A percentile compares a stretch with the other conserved stretches of the same genome.
Conservation (phyloP, 2,113 vertebrate species). For the Myiozetetes cayanensis region DNA sequence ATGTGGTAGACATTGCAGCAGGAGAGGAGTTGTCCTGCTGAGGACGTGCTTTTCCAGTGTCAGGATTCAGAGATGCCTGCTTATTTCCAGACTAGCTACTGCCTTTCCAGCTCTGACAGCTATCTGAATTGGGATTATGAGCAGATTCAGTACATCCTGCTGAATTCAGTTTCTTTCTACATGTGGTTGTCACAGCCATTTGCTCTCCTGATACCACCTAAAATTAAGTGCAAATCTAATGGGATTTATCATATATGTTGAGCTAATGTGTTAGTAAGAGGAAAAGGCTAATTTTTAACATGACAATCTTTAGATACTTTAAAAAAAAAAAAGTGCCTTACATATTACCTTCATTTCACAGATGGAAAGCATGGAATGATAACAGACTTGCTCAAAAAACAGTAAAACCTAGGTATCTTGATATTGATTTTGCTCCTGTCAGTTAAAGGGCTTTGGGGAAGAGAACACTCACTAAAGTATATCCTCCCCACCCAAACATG, state of each 20-base stretch:
- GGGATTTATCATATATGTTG: not conserved
- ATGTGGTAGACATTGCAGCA: not conserved
- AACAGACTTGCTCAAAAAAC: not conserved
- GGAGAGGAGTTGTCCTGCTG: not conserved
- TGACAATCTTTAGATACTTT: not conserved
- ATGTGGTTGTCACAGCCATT: not conserved
- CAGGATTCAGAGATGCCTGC: not conserved
- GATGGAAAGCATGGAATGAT: not conserved
- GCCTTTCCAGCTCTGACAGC: not conserved
- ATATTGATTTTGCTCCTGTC: not conserved
- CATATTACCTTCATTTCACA: not conserved
- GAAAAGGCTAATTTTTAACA: not conserved
- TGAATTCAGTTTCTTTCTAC: not conserved
- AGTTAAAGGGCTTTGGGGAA: not conserved
- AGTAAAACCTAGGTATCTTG: not conserved
- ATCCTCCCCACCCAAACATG: not conserved
- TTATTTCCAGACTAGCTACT: not conserved
- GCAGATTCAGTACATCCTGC: not conserved
- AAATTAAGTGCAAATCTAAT: not conserved
- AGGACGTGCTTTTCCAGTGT: not conserved
- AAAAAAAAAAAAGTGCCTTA: not conserved
- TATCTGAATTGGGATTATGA: not conserved
- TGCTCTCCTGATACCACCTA: not conserved
- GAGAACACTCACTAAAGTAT: not conserved
- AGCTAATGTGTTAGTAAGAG: not conserved